These are phyloP conservation scores for Dorcus hopei DNA, from an alignment of 2,888 invertebrate genomes.

Conservation along the genomic window DNA sequence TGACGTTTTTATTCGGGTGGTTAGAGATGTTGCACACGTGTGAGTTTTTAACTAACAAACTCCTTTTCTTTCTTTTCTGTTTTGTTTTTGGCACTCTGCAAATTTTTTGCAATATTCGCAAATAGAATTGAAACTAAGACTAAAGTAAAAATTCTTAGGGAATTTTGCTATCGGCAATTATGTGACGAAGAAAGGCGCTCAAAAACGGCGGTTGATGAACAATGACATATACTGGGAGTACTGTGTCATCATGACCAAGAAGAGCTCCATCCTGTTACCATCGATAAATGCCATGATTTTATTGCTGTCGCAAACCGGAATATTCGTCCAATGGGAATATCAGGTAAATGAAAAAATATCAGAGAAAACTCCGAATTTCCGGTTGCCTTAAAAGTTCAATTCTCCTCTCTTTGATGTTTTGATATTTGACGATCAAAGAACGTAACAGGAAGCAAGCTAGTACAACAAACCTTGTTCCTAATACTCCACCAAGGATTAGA, in stretches of 20 bases:
- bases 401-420: too few species aligned
- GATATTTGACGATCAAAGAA: too few species aligned
- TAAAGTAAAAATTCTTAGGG: not conserved
- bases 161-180: slow-evolving; percentile 15
- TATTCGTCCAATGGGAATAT: slow-evolving; percentile 14
- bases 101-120: too few species aligned
- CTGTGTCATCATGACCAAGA: slow-evolving; percentile 9
- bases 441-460: too few species aligned
- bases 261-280: slow-evolving; percentile 16
- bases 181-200: slow-evolving; percentile 10
- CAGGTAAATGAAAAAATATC: not conserved
- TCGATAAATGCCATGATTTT: slow-evolving; percentile 14
- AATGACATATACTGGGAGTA: slow-evolving; percentile 16
- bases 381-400: too few species aligned
- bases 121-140: not conserved
- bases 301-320: slow-evolving; percentile 10
- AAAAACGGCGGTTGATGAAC: slow-evolving; percentile 10
- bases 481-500: too few species aligned
- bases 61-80: too few species aligned
- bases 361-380: not conserved
- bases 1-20: too few species aligned
- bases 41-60: too few species aligned
- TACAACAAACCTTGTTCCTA: too few species aligned
- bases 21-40: too few species aligned
- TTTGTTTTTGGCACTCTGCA: too few species aligned